Conservation (phyloP, 2,888 invertebrate species). For the Tipula lateralis region DNA sequence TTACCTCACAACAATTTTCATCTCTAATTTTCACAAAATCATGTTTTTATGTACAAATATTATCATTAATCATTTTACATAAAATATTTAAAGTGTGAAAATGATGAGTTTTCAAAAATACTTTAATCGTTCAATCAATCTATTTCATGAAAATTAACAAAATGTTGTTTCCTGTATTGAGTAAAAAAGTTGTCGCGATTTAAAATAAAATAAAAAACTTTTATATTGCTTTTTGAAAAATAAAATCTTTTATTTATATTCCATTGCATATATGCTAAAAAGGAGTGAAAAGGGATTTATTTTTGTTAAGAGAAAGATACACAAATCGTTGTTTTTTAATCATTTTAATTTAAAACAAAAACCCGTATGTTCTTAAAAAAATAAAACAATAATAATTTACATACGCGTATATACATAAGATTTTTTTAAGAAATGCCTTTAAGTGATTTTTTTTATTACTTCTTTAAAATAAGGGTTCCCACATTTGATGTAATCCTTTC, state of each 20-base stretch:
- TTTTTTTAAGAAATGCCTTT: constrained; percentile 11
- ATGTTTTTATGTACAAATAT: not conserved
- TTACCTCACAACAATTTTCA: not conserved
- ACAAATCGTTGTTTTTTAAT: constrained; percentile 7
- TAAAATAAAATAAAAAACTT: not conserved
- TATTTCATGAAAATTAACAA: constrained; percentile 11
- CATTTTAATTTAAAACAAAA: not conserved
- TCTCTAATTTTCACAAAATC: not conserved
- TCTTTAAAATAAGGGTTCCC: not conserved
- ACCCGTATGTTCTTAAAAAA: constrained; percentile 6
- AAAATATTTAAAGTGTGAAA: constrained; percentile 11
- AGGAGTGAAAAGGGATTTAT: not conserved
- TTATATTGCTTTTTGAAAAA: not conserved
- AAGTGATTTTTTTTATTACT: constrained; percentile 24
- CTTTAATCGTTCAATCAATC: constrained; percentile 24
- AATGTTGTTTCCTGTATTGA: not conserved
- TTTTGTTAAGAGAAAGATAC: constrained; percentile 4
- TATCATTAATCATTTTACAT: constrained; percentile 24
- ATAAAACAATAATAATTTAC: constrained; percentile 7
- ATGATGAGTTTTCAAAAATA: constrained; percentile 1
- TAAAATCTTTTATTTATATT: not conserved
- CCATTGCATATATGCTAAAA: not conserved
- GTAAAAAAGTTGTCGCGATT: constrained; percentile 5
- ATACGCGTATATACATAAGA: not conserved
- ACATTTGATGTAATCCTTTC: not conserved